Percentiles rank a stretch among this genome's conserved stretches.
Evolutionary conservation across 2,113 vertebrate genomes (phyloP).

Genomic region (Gymnogyps californianus): DNA sequence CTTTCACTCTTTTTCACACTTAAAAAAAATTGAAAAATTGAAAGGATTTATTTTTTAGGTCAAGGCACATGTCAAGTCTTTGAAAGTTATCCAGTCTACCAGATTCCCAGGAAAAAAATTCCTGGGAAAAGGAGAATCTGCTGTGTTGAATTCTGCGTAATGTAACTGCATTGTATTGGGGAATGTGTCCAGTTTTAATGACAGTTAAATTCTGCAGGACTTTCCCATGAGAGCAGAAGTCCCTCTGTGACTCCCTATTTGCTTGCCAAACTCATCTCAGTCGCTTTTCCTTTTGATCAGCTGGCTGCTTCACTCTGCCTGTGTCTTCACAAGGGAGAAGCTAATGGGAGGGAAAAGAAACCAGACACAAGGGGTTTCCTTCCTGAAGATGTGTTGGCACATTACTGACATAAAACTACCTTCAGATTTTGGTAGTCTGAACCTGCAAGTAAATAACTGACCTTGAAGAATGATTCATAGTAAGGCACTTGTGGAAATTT

Average conservation of each 20-base stretch:
- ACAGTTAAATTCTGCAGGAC: neutral
- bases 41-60: neutral
- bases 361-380: neutral
- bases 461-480: neutral
- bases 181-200: neutral
- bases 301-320: neutral
- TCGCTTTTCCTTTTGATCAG: neutral
- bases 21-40: neutral
- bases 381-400: neutral
- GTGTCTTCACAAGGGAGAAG: neutral
- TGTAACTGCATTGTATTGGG: neutral
- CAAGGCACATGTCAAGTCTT: neutral
- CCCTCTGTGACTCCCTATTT: neutral
- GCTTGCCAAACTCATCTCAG: neutral
- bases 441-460: neutral
- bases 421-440: neutral
- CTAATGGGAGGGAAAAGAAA: neutral
- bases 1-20: neutral
- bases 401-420: neutral
- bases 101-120: neutral
- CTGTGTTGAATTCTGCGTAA: neutral
- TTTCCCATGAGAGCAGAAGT: neutral
- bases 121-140: neutral
- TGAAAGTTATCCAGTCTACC: neutral
- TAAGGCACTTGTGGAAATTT: too few relatives aligned